Conservation (phyloP, 2,113 vertebrate species). For the Passer domesticus region DNA sequence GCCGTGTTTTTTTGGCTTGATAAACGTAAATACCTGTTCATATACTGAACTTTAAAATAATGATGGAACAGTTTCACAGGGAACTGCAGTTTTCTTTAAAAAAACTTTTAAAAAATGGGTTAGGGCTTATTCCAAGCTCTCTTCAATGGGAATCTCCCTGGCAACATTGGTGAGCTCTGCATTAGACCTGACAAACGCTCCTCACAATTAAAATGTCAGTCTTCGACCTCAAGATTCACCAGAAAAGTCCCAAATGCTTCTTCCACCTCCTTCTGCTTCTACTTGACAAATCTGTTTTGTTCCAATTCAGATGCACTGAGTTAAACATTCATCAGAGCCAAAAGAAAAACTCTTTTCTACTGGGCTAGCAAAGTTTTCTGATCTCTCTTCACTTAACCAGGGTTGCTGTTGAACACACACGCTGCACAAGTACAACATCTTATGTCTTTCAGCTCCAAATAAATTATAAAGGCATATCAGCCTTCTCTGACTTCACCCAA, state of each 20-base stretch:
- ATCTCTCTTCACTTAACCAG: background rate
- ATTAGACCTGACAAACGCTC: accelerated
- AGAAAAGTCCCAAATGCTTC: background rate
- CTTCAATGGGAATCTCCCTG: accelerated
- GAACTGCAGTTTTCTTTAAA: background rate
- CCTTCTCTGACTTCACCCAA: background rate
- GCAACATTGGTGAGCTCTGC: accelerated
- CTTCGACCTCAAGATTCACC: accelerated
- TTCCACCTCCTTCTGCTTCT: background rate
- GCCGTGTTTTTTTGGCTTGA: background rate
- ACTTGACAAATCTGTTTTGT: background rate
- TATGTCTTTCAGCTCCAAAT: background rate
- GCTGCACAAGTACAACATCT: background rate
- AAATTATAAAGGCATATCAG: background rate
- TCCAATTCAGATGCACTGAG: background rate
- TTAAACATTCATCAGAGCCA: background rate
- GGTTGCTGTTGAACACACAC: background rate
- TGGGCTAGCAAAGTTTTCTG: background rate
- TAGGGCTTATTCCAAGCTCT: background rate
- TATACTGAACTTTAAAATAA: background rate
- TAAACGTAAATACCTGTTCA: background rate
- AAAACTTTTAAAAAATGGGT: background rate
- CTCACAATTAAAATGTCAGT: background rate
- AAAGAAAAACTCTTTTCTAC: background rate
- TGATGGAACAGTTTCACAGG: background rate